Conservation (phyloP, 2,888 invertebrate genomes). For the Syrphus vitripennis region DNA sequence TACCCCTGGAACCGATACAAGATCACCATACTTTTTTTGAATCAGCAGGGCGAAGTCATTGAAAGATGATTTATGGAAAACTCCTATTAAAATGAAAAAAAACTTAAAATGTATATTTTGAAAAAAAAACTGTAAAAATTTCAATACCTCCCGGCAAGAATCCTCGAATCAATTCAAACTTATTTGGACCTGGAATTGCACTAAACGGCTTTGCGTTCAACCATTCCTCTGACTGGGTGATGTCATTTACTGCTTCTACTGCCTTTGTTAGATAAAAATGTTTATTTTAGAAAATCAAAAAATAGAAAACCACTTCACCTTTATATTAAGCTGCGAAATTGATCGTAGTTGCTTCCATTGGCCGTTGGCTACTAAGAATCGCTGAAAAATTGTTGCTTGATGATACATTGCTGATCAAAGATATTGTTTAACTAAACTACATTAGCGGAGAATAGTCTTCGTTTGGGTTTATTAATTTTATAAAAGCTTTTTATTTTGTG, state of each 20-base stretch:
- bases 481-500: neutral
- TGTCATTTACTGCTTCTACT: neutral
- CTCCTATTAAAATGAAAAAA: constrained; percentile 35
- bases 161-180: constrained; percentile 45
- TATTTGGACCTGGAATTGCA: constrained; percentile 69
- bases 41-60: neutral
- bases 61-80: constrained; percentile 15
- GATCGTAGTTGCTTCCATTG: constrained; percentile 8
- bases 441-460: neutral
- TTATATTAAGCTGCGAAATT: neutral
- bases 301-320: neutral
- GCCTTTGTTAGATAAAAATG: neutral
- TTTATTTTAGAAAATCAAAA: neutral
- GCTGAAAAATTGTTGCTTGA: neutral
- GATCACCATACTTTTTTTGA: constrained; percentile 76
- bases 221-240: constrained; percentile 27
- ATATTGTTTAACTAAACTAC: neutral
- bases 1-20: constrained; percentile 78
- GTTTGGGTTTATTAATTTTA: neutral
- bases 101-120: neutral
- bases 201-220: constrained; percentile 51
- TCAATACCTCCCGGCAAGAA: constrained; percentile 74
- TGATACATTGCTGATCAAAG: neutral
- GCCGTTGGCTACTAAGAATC: neutral
- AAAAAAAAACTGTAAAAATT: neutral